Evolutionary conservation across 2,797 vertebrate genomes (phyloP).

Genomic region (Distichodus sexfasciatus): DNA sequence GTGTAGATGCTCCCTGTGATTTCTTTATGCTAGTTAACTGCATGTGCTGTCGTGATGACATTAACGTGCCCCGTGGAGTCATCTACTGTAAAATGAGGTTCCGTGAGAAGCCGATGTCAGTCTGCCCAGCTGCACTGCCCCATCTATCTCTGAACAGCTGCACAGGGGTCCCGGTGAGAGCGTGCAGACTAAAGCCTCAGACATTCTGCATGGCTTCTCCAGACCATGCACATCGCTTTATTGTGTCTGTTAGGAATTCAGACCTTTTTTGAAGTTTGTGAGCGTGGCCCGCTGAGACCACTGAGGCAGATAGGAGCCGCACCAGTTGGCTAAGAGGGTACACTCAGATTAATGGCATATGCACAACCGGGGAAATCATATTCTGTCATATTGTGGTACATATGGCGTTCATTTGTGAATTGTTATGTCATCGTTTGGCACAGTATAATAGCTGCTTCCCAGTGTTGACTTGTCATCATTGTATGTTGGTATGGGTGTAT

Average conservation of each 20-base stretch:
- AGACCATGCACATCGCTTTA: constrained; percentile 49
- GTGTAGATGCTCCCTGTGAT: background rate
- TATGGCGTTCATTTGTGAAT: constrained; percentile 11
- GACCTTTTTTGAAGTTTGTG: constrained; percentile 48
- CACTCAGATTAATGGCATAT: background rate
- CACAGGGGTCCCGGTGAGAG: constrained; percentile 19
- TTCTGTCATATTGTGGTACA: constrained; percentile 4
- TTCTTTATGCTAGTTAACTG: constrained; percentile 12
- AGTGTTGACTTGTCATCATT: background rate
- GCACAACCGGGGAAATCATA: constrained; percentile 11
- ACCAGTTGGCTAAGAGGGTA: constrained; percentile 22
- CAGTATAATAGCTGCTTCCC: background rate
- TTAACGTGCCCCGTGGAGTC: constrained; percentile 27
- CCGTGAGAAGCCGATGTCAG: constrained; percentile 45
- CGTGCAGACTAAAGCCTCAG: constrained; percentile 27
- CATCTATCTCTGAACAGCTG: constrained; percentile 54
- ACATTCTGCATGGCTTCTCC: constrained; percentile 45
- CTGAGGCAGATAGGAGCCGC: constrained; percentile 19
- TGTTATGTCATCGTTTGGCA: background rate
- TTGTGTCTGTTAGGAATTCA: constrained; percentile 52
- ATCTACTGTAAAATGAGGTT: constrained; percentile 43
- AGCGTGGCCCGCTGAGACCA: constrained; percentile 19
- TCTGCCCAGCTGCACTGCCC: constrained; percentile 48
- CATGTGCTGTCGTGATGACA: constrained; percentile 28
- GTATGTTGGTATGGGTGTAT: too few relatives aligned